phyloP scores from a whole-genome alignment of 2,797 vertebrate genomes.

The Lithobates pipiens region DNA sequence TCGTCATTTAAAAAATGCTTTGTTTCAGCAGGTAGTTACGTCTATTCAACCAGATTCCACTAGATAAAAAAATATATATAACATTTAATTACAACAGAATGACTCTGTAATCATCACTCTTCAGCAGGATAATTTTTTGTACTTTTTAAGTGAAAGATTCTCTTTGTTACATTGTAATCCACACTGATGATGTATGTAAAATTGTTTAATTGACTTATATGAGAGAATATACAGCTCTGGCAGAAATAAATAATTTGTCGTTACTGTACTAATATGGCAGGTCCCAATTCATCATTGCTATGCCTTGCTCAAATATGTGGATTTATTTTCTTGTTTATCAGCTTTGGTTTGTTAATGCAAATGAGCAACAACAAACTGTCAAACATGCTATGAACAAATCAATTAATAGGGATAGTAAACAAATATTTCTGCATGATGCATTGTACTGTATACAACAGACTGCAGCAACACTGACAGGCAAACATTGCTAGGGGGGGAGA shows the following conservation, averaged over 20 bases:
- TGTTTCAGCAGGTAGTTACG: constrained; percentile 40
- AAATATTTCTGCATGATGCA: neutral
- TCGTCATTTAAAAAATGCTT: constrained; percentile 55
- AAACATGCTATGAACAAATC: too few species aligned
- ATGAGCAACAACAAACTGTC: neutral
- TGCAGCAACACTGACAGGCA: too few species aligned
- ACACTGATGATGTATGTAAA: constrained; percentile 29
- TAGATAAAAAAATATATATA: constrained; percentile 47
- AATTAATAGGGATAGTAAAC: neutral
- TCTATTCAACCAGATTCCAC: constrained; percentile 49
- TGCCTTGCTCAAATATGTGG: neutral
- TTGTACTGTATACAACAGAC: too few species aligned
- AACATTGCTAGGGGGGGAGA: too few species aligned
- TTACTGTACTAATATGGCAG: neutral
- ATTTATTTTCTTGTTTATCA: neutral
- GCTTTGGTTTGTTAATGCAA: neutral
- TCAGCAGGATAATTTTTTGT: constrained; percentile 58
- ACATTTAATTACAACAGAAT: constrained; percentile 41
- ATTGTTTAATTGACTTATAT: constrained; percentile 35
- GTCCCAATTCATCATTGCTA: neutral
- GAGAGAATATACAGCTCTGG: constrained; percentile 48
- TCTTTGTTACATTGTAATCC: constrained; percentile 42
- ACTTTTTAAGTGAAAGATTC: constrained; percentile 57
- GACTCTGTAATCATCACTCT: constrained; percentile 55
- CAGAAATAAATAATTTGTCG: constrained; percentile 56